Evolutionary conservation across 2,797 vertebrate genomes (phyloP).

Genomic region (Coranthus polyacanthus): DNA sequence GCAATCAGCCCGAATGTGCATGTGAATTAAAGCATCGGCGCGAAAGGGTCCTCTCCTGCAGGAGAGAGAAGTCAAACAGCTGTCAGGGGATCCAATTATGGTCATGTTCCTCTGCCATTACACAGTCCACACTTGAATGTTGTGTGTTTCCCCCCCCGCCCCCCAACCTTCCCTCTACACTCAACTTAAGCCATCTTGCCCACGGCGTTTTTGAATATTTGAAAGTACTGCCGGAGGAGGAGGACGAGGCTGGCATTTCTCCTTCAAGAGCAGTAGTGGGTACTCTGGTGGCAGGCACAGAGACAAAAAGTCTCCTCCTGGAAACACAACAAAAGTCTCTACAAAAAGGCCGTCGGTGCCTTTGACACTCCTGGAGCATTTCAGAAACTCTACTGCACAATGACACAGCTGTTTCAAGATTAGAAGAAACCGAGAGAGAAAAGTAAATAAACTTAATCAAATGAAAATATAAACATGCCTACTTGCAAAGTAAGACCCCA

Average conservation of each 20-base stretch:
- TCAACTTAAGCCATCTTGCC: constrained; percentile 68
- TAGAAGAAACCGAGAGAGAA: constrained; percentile 23
- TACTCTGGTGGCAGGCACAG: constrained; percentile 37
- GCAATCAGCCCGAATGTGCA: constrained; percentile 40
- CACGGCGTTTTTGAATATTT: constrained; percentile 80
- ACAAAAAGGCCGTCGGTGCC: constrained; percentile 39
- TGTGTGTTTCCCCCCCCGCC: constrained; percentile 23
- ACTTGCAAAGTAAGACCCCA: constrained; percentile 35
- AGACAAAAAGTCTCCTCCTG: constrained; percentile 19
- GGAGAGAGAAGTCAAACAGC: constrained; percentile 60
- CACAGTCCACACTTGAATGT: constrained; percentile 34
- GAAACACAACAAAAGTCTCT: constrained; percentile 44
- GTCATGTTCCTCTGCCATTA: constrained; percentile 54
- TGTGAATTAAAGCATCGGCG: constrained; percentile 46
- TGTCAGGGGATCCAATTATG: constrained; percentile 79
- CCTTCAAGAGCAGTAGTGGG: constrained; percentile 52
- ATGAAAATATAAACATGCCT: constrained; percentile 27
- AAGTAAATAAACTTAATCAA: constrained; percentile 23
- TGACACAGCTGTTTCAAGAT: constrained; percentile 18
- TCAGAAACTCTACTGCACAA: constrained; percentile 18
- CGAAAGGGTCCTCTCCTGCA: constrained; percentile 41
- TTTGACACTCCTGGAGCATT: constrained; percentile 38
- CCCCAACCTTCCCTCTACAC: constrained; percentile 48
- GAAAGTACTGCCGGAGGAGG: constrained; percentile 71
- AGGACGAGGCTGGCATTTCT: constrained; percentile 56